Percentiles rank a stretch among this genome's conserved stretches.
phyloP scores from a whole-genome alignment of 2,797 vertebrate genomes.

The Calcarius lapponicus region DNA sequence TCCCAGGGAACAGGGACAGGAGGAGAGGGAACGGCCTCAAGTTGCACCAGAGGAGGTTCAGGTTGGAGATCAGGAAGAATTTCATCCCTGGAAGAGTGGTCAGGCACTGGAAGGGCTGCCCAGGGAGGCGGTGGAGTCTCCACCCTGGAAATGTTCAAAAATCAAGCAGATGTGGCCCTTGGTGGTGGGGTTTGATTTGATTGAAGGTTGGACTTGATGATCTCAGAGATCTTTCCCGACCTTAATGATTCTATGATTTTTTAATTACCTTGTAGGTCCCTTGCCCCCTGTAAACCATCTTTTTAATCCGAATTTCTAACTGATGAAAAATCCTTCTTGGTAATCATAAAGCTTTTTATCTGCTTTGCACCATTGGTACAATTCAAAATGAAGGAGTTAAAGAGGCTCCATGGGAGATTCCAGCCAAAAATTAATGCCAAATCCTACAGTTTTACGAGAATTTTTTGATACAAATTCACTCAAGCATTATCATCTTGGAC shows the following conservation, averaged over 20 bases:
- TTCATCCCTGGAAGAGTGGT: not conserved
- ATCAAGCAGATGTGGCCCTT: too few relatives aligned
- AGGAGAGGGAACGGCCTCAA: fast-evolving
- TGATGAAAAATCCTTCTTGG: not conserved
- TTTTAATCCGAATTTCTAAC: not conserved
- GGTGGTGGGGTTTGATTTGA: not conserved
- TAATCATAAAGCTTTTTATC: not conserved
- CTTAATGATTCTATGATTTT: not conserved
- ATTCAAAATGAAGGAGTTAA: not conserved
- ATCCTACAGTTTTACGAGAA: not conserved
- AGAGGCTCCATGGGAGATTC: fast-evolving
- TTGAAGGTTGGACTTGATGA: not conserved
- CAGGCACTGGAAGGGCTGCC: not conserved
- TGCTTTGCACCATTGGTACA: not conserved
- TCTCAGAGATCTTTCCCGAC: not conserved
- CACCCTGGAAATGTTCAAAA: not conserved
- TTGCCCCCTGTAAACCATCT: not conserved
- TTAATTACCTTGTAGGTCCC: not conserved
- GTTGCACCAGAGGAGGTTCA: fast-evolving
- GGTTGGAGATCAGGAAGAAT: not conserved
- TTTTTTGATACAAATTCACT: not conserved
- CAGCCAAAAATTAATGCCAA: not conserved
- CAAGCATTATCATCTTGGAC: fast-evolving
- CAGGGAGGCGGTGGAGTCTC: not conserved
- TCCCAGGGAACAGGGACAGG: not conserved